phyloP scores from a whole-genome alignment of 2,113 vertebrate genomes.

The Pagrus major region DNA sequence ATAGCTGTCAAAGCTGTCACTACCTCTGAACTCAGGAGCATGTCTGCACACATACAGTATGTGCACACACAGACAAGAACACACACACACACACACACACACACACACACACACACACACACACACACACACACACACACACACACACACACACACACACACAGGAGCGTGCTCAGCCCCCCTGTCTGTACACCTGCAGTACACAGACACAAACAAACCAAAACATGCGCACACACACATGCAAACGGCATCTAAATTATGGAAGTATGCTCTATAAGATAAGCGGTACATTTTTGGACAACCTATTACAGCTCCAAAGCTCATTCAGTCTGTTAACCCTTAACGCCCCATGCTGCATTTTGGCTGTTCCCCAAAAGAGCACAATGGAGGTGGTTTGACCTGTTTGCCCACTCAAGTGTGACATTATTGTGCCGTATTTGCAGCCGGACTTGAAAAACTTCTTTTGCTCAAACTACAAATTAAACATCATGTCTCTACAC shows the following conservation, averaged over 20 bases:
- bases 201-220: conserved; percentile 62
- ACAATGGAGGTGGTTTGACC: conserved; percentile 80
- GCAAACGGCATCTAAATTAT: conserved; percentile 78
- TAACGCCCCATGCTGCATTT: conserved; percentile 41
- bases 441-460: conserved; percentile 79
- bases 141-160: conserved; percentile 24
- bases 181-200: conserved; percentile 32
- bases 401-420: conserved; percentile 82
- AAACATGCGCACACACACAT: conserved; percentile 62
- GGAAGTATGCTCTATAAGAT: conserved; percentile 80
- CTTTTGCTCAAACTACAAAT: conserved; percentile 80
- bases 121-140: conserved; percentile 10
- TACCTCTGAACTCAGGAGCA: conserved; percentile 76
- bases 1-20: conserved; percentile 84
- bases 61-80: conserved; percentile 26
- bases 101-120: conserved; percentile 30
- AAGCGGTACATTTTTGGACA: conserved; percentile 78
- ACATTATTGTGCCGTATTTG: conserved; percentile 78
- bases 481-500: conserved; percentile 81
- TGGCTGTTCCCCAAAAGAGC: conserved; percentile 54
- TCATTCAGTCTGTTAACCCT: conserved; percentile 80
- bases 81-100: conserved; percentile 17
- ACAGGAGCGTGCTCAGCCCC: conserved; percentile 17
- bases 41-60: conserved; percentile 54
- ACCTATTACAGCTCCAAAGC: conserved; percentile 75